Percentiles rank a stretch among this genome's conserved stretches.
phyloP scores from a whole-genome alignment of 2,797 vertebrate genomes.

The Buceros bicornis region DNA sequence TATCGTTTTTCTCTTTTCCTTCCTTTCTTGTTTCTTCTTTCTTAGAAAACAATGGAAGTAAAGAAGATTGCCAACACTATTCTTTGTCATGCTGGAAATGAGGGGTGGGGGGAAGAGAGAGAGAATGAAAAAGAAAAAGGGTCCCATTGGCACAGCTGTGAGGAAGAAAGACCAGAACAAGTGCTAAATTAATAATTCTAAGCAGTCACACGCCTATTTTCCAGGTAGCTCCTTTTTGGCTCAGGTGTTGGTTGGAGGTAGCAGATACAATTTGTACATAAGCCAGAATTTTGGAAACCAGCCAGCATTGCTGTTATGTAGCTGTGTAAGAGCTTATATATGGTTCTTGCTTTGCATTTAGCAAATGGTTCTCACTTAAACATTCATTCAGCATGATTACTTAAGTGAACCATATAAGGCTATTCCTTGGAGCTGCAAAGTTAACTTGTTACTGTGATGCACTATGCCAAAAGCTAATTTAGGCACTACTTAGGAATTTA shows the following conservation, averaged over 20 bases:
- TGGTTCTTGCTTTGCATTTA: slow-evolving; percentile 66
- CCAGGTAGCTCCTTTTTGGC: slow-evolving; percentile 35
- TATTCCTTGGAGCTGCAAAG: slow-evolving; percentile 62
- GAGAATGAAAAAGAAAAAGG: neutral
- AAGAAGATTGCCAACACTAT: slow-evolving; percentile 6
- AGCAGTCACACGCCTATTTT: slow-evolving; percentile 24
- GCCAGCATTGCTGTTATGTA: slow-evolving; percentile 19
- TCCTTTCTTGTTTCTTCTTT: slow-evolving; percentile 60
- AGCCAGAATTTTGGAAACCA: slow-evolving; percentile 45
- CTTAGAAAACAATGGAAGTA: slow-evolving; percentile 50
- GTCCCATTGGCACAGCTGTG: neutral
- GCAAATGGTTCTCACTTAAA: slow-evolving; percentile 67
- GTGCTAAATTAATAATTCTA: slow-evolving; percentile 31
- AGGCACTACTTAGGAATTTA: slow-evolving; percentile 50
- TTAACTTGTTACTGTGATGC: slow-evolving; percentile 55
- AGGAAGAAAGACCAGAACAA: slow-evolving; percentile 16
- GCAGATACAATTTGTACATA: slow-evolving; percentile 28
- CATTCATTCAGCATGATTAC: slow-evolving; percentile 65
- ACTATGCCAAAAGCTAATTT: slow-evolving; percentile 64
- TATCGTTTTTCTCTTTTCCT: slow-evolving; percentile 30
- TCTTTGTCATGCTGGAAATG: neutral
- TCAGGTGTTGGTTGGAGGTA: slow-evolving; percentile 9
- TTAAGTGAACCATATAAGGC: slow-evolving; percentile 73
- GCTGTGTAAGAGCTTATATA: slow-evolving; percentile 72
- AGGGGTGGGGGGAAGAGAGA: no score